Percentiles rank a stretch among this genome's conserved stretches.
phyloP scores from a whole-genome alignment of 2,888 invertebrate genomes.

The Phortica magna region DNA sequence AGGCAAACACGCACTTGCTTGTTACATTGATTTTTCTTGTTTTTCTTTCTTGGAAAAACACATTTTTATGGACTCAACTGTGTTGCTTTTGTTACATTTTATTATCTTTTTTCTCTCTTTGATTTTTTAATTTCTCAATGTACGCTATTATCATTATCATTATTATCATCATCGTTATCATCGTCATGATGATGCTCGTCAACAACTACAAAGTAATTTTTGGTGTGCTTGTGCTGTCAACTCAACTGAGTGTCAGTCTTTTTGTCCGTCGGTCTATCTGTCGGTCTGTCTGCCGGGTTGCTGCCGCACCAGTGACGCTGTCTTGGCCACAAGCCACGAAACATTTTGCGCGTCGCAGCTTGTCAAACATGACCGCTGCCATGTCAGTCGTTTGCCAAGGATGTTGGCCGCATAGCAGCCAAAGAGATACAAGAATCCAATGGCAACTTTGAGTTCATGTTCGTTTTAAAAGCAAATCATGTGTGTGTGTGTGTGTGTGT shows the following conservation, averaged over 20 bases:
- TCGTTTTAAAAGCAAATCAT: conserved; percentile 46
- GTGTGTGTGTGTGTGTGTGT: conserved; percentile 4
- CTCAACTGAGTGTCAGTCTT: neutral
- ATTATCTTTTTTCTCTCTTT: neutral
- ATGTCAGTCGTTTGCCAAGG: conserved; percentile 15
- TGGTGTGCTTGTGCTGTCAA: conserved; percentile 12
- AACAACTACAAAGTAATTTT: conserved; percentile 26
- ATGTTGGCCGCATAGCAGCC: neutral
- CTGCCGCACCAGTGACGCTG: neutral
- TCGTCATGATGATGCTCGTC: neutral
- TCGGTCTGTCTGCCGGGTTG: neutral
- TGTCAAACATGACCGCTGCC: conserved; percentile 66
- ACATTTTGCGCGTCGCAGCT: conserved; percentile 41
- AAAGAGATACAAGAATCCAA: neutral
- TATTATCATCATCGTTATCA: neutral
- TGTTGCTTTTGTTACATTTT: neutral
- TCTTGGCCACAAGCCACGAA: conserved; percentile 10
- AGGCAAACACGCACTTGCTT: neutral
- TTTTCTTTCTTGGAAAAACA: neutral
- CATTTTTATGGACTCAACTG: conserved; percentile 13
- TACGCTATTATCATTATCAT: neutral
- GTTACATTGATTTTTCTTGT: neutral
- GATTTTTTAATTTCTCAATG: conserved; percentile 3
- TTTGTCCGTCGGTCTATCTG: neutral
- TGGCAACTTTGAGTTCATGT: conserved; percentile 52